Conservation (phyloP, 2,797 vertebrate genomes). For the Cichlasoma orientale region DNA sequence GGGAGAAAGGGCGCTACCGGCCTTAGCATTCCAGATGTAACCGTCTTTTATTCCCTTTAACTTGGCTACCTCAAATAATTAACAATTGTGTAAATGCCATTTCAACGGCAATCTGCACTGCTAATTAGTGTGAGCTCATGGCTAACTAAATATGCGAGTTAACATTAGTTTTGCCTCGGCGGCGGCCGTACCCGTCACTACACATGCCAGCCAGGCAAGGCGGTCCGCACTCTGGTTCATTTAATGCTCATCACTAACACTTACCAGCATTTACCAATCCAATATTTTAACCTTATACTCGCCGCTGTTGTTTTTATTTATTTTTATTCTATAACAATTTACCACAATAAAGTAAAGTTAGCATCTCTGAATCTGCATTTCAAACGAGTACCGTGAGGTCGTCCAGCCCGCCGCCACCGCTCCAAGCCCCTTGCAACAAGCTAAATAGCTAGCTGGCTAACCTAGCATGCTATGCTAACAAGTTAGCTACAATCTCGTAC, state of each 20-base stretch:
- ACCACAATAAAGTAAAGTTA: background rate
- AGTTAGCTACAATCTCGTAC: constrained; percentile 71
- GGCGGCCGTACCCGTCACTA: constrained; percentile 49
- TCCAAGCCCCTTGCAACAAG: constrained; percentile 53
- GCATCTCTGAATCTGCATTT: background rate
- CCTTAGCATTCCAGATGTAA: background rate
- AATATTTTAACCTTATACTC: fast-evolving
- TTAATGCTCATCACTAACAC: background rate
- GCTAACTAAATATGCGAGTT: constrained; percentile 43
- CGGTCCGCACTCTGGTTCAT: constrained; percentile 13
- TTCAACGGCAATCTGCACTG: background rate
- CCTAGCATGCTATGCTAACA: constrained; percentile 71
- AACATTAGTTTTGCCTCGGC: constrained; percentile 25
- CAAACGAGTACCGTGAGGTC: background rate
- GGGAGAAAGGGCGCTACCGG: background rate
- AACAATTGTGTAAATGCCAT: background rate
- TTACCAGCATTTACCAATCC: background rate
- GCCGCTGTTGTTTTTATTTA: fast-evolving
- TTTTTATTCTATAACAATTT: background rate
- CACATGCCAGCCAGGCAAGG: constrained; percentile 59
- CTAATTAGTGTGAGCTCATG: constrained; percentile 26
- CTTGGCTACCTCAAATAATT: background rate
- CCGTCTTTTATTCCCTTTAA: background rate
- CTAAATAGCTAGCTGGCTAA: constrained; percentile 54
- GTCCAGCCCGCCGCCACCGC: constrained; percentile 27